Conservation (phyloP, 1,140 invertebrate species). For the Eurosta solidaginis region DNA sequence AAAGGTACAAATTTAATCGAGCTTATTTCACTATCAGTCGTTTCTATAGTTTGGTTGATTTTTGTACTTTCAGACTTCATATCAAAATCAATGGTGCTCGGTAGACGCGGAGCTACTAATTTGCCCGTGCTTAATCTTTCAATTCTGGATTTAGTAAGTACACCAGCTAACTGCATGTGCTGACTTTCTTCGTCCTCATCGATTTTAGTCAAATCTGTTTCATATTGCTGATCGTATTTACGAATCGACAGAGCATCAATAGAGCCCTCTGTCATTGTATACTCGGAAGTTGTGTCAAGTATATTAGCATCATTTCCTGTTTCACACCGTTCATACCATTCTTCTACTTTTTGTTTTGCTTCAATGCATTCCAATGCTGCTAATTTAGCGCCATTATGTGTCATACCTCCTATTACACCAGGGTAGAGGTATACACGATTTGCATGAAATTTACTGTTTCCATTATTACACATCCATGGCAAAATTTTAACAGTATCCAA, state of each 20-base stretch:
- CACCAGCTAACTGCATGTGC: background rate
- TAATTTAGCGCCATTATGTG: background rate
- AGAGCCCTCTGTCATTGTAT: background rate
- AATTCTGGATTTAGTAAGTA: constrained; percentile 5
- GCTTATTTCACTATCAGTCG: background rate
- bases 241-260: background rate
- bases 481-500: constrained; percentile 6
- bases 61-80: background rate
- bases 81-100: background rate
- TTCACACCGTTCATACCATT: constrained; percentile 25
- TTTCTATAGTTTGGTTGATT: background rate
- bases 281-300: background rate
- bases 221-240: background rate
- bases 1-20: background rate
- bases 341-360: constrained; percentile 33
- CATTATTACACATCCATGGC: constrained; percentile 32
- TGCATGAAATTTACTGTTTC: constrained; percentile 20
- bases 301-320: background rate
- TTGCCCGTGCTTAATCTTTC: background rate
- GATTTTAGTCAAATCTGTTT: background rate
- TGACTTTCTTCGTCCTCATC: background rate
- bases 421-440: constrained; percentile 17
- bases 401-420: background rate
- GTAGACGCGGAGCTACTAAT: background rate
- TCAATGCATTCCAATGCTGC: background rate